phyloP scores from a whole-genome alignment of 1,140 invertebrate species.

The Neodiprion fabricii region DNA sequence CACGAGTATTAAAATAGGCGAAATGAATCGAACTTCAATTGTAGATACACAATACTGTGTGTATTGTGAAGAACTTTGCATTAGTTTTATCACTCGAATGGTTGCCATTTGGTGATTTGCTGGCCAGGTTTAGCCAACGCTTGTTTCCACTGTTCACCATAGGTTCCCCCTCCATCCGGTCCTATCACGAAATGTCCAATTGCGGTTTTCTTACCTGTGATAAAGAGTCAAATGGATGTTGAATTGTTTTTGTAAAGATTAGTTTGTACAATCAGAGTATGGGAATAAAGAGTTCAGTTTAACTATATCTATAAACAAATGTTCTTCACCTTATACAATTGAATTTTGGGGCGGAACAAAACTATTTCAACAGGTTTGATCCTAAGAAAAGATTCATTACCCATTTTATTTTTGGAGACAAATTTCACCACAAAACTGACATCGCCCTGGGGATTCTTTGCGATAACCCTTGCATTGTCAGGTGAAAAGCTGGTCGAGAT shows the following conservation, averaged over 20 bases:
- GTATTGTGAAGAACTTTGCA: background rate
- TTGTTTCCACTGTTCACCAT: constrained; percentile 59
- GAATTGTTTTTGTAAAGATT: no score
- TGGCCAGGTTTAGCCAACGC: constrained; percentile 56
- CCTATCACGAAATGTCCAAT: constrained; percentile 63
- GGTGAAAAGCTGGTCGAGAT: constrained; percentile 63
- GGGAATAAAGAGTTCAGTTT: no score
- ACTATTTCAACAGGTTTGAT: no score
- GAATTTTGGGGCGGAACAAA: no score
- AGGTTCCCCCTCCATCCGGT: constrained; percentile 54
- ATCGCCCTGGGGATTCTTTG: constrained; percentile 57
- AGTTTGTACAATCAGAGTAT: no score
- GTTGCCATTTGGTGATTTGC: constrained; percentile 55
- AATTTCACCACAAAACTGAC: constrained; percentile 59
- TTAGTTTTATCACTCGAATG: constrained; percentile 51
- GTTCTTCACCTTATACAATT: no score
- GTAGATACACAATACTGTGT: no score
- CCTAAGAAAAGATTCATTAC: constrained; percentile 31
- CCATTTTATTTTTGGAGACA: constrained; percentile 58
- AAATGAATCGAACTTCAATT: background rate
- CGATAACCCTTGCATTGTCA: constrained; percentile 50
- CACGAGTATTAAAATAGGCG: background rate
- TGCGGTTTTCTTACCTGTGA: constrained; percentile 64
- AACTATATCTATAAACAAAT: no score
- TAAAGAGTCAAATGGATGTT: constrained; percentile 9